Conservation (phyloP, 1,140 invertebrate genomes). For the Drosophila kurseongensis region DNA sequence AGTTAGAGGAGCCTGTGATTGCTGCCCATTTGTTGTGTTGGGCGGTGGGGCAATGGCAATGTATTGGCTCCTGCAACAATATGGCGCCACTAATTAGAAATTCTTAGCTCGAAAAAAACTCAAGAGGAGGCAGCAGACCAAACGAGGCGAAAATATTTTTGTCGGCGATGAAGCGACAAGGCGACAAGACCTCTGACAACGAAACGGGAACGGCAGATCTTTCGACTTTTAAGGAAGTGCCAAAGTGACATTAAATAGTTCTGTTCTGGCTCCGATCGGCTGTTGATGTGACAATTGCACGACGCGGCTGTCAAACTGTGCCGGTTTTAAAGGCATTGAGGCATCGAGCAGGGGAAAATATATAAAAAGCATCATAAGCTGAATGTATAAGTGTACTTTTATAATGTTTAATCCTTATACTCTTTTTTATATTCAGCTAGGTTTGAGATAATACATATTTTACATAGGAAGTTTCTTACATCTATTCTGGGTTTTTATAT, state of each 20-base stretch:
- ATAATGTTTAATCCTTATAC: no score
- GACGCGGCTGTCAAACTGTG: slow-evolving; percentile 25
- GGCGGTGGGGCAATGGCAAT: slow-evolving; percentile 1
- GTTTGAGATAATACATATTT: no score
- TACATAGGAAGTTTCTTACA: no score
- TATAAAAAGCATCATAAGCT: no score
- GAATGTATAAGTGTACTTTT: no score
- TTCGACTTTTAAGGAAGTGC: slow-evolving; percentile 78
- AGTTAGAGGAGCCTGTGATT: slow-evolving; percentile 51
- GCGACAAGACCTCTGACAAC: slow-evolving; percentile 42
- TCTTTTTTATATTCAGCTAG: no score
- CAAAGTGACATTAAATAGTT: slow-evolving; percentile 83
- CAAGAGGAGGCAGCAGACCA: slow-evolving; percentile 30
- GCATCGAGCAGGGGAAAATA: no score
- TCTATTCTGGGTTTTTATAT: no score
- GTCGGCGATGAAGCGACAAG: slow-evolving; percentile 46
- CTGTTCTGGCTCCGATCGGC: slow-evolving; percentile 57
- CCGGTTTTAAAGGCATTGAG: background rate
- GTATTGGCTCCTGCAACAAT: slow-evolving; percentile 68
- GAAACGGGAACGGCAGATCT: slow-evolving; percentile 44
- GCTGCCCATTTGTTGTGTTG: slow-evolving; percentile 34
- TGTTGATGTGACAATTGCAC: slow-evolving; percentile 44
- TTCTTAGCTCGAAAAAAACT: slow-evolving; percentile 74
- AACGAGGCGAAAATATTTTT: slow-evolving; percentile 61
- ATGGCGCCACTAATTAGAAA: slow-evolving; percentile 83